phyloP scores from a whole-genome alignment of 2,797 vertebrate species.

The Antrozous pallidus region DNA sequence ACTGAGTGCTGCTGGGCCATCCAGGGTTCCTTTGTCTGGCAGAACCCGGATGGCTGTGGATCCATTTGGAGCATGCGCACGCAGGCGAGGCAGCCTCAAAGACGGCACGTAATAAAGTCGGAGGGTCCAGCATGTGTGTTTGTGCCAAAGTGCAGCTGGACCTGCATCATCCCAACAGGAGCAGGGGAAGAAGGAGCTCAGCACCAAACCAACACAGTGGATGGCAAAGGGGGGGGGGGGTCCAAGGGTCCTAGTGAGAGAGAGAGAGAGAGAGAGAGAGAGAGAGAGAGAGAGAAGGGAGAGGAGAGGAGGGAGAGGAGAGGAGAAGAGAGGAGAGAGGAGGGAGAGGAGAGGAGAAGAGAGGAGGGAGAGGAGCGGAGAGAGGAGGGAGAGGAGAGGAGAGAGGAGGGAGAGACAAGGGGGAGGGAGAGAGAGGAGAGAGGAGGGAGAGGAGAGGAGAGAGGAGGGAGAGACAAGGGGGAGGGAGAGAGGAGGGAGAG shows the following conservation, averaged over 20 bases:
- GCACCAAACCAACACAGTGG: background rate
- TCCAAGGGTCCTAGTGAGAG: background rate
- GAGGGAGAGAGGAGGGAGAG: too few species aligned
- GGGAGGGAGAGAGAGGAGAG: too few species aligned
- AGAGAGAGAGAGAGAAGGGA: too few species aligned
- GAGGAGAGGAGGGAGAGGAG: too few species aligned
- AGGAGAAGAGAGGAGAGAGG: too few species aligned
- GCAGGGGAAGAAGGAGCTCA: background rate
- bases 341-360: fast-evolving
- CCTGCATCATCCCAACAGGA: background rate
- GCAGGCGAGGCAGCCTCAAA: background rate
- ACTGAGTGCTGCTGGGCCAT: background rate
- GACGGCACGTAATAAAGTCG: background rate
- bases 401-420: background rate
- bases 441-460: too few species aligned
- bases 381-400: too few species aligned
- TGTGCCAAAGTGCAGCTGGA: background rate
- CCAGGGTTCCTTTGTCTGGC: background rate
- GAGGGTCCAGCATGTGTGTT: background rate
- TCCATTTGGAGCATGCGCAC: background rate
- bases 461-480: fast-evolving
- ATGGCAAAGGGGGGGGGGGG: background rate
- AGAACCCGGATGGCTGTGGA: slow-evolving; percentile 7
- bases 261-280: too few species aligned
- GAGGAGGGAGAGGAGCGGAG: too few species aligned